phyloP scores from a whole-genome alignment of 2,797 vertebrate genomes.

The Epinephelus coioides region DNA sequence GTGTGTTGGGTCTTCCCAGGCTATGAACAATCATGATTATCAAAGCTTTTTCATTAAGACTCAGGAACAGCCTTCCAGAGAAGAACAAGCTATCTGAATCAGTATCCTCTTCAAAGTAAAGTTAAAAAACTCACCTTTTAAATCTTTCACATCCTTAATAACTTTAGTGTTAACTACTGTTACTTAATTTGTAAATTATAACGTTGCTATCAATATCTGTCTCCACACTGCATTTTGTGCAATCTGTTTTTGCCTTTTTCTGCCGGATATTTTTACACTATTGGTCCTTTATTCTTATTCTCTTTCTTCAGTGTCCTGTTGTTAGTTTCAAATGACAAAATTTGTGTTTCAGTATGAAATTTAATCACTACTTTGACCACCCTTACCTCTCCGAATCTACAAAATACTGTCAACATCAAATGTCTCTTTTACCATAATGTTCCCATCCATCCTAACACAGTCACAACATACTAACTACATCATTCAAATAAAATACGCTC shows the following conservation, averaged over 20 bases:
- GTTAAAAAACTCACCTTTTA: constrained; percentile 8
- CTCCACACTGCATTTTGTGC: not conserved
- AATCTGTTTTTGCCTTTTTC: constrained; percentile 1
- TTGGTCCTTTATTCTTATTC: constrained; percentile 14
- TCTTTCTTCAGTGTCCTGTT: not conserved
- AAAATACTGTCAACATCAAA: constrained; percentile 17
- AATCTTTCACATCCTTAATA: not conserved
- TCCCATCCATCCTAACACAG: constrained; percentile 85
- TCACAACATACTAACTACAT: constrained; percentile 86
- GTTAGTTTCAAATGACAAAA: constrained; percentile 30
- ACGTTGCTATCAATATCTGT: not conserved
- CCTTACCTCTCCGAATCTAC: constrained; percentile 8
- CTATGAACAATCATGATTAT: not conserved
- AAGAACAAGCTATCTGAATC: constrained; percentile 22
- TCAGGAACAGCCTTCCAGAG: constrained; percentile 3
- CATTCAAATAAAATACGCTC: constrained; percentile 88
- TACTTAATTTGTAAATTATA: too few relatives aligned
- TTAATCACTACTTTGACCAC: constrained; percentile 10
- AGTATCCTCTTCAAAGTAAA: not conserved
- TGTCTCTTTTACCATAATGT: constrained; percentile 22
- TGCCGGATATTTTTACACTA: not conserved
- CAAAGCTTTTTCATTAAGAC: constrained; percentile 1
- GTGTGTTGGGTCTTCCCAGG: not conserved
- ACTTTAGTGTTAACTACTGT: not conserved
- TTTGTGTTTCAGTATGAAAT: constrained; percentile 27